Conservation (phyloP, 2,797 vertebrate genomes). For the Nannoperca australis region DNA sequence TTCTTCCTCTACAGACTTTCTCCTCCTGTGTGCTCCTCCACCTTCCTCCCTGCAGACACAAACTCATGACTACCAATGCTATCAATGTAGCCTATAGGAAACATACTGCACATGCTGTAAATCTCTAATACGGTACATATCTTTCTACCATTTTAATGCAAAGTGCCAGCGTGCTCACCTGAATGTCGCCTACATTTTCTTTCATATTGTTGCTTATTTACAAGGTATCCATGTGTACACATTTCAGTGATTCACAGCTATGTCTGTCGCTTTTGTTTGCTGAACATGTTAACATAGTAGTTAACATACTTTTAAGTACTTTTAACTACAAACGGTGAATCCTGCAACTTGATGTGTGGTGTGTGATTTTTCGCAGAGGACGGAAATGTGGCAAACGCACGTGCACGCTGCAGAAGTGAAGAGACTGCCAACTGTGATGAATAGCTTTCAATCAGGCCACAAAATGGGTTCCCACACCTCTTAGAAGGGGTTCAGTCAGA, state of each 20-base stretch:
- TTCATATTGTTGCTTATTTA: conserved; percentile 12
- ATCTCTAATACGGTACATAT: not conserved
- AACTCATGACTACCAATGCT: conserved; percentile 38
- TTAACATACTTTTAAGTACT: not conserved
- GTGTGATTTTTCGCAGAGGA: not conserved
- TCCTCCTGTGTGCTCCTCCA: conserved; percentile 8
- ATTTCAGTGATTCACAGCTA: not conserved
- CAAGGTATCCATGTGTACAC: not conserved
- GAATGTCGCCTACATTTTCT: conserved; percentile 17
- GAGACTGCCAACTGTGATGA: conserved; percentile 77
- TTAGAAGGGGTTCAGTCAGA: conserved; percentile 63
- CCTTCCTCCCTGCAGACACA: conserved; percentile 25
- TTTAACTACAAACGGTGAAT: not conserved
- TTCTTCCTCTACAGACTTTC: conserved; percentile 3
- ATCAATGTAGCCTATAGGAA: conserved; percentile 36
- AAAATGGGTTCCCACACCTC: conserved; percentile 79
- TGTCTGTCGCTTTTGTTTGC: not conserved
- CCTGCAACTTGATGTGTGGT: not conserved
- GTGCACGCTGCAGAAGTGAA: conserved; percentile 5
- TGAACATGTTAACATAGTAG: not conserved
- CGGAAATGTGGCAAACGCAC: conserved; percentile 12
- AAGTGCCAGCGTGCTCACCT: conserved; percentile 8
- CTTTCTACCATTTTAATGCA: conserved; percentile 12
- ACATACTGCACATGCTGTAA: conserved; percentile 16
- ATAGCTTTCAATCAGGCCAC: conserved; percentile 80